Base-by-base conservation (phyloP, 1,140 invertebrate genomes). In the Thalassaphorura encarpata region DNA sequence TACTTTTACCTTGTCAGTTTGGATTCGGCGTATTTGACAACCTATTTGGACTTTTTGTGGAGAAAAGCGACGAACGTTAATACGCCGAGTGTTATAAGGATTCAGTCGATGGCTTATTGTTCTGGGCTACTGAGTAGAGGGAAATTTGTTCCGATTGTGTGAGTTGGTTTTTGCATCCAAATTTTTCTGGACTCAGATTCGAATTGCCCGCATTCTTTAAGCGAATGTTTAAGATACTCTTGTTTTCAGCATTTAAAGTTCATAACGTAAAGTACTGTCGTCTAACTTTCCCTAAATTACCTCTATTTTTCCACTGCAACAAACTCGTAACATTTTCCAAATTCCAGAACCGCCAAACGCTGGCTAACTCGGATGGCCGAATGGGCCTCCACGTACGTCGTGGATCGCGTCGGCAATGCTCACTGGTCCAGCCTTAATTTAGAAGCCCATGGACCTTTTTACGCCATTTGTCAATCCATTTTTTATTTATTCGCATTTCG, bases 401-500 rank as follows among this genome's bases (percentile, higher is more conserved):
- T 76, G 33, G 76, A 56, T 23, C 54, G 51, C 23, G 42, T 47
- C 2, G 24, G 47, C n/a, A 33, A 28, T 24, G 54, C 19, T 28
- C 50, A 60, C 29, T 73, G 78, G 68, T 69, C 73, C 49, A 76
- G 78, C 60, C 67, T 71, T 4, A 71, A 76, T 58, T 56, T 75
- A 3, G 79, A 80, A 67, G 76, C 82, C 3, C 90, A 97, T 70
- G 75, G 78, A 27, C 81, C 91, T 1, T 97, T 96, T 72, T 92
- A 93, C 70, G 80, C 83, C 16, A 80, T 92, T 13, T 93, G 89
- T 67, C 90, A 96, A 72, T 80, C 85, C 0, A 73, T 94, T 28
- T 95, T 97, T 70, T 93, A 95, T 72, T 74, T 93, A 2, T 82
- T 96, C 53, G 82, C 85, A 1, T 94, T 93, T 70, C 82, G 87